Evolutionary conservation across 1,140 invertebrate species (phyloP).

Genomic region (Oryzaephilus surinamensis): DNA sequence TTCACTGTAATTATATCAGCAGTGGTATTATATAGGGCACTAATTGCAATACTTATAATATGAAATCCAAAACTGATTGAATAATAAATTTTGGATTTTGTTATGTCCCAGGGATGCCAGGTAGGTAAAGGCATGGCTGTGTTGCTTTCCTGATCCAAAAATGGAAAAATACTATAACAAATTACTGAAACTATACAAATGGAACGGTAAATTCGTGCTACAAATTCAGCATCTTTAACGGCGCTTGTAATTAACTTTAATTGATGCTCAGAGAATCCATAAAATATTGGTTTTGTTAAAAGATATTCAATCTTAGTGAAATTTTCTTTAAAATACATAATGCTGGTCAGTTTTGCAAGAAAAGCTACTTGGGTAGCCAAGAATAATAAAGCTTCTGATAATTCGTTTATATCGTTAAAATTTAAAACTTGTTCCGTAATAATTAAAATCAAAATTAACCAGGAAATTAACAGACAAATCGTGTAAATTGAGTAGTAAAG

Average conservation of each 20-base stretch:
- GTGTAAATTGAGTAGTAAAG: not conserved
- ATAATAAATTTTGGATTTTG: slow-evolving; percentile 6
- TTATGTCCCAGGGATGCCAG: slow-evolving; percentile 11
- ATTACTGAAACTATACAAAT: slow-evolving; percentile 3
- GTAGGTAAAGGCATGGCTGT: slow-evolving; percentile 9
- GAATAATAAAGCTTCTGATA: slow-evolving; percentile 11
- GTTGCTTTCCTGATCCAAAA: slow-evolving; percentile 8
- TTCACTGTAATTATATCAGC: slow-evolving; percentile 3
- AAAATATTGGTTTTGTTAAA: slow-evolving; percentile 4
- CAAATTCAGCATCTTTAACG: not conserved
- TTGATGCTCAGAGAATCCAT: not conserved
- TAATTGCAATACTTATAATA: slow-evolving; percentile 2
- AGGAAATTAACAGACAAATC: not conserved
- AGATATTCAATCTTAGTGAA: not conserved
- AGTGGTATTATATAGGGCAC: slow-evolving; percentile 6
- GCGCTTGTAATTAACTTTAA: not conserved
- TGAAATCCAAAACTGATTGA: not conserved
- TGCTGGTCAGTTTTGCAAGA: slow-evolving; percentile 1
- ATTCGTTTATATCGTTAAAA: slow-evolving; percentile 6
- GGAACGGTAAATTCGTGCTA: slow-evolving; percentile 3
- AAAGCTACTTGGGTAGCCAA: slow-evolving; percentile 9
- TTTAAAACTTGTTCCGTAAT: slow-evolving; percentile 2
- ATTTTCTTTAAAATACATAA: slow-evolving; percentile 6
- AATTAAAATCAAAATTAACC: slow-evolving; percentile 3
- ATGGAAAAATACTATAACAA: slow-evolving; percentile 12